Base-by-base conservation (phyloP, 2,797 vertebrate genomes). In the Falco berigora region DNA sequence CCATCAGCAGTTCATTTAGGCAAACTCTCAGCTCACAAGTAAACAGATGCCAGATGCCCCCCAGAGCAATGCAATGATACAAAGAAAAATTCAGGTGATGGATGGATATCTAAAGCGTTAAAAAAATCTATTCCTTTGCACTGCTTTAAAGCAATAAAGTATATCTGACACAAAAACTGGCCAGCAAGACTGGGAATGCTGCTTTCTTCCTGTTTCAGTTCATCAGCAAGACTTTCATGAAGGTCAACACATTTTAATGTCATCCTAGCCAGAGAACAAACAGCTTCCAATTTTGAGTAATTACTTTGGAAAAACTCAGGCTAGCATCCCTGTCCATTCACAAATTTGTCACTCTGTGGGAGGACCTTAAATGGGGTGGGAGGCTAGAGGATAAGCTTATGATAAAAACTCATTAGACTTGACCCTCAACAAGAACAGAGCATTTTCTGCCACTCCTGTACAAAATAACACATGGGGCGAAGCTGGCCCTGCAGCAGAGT, bases 1-100 rank as follows among this genome's bases (percentile, higher is more conserved):
- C 76, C 75, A 67, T 97, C 94, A 97, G 96, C 94, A 96, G n/a
- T 96, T 97, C 81, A 24, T 36, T 85, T 73, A 52, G 86, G 53
- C 79, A 66, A 80, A 71, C 61, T 67, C 76, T 85, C 58, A 73
- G 76, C 12, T 5, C 55, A 20, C 3, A 15, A 85, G 68, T 42
- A 81, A 97, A 86, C 81, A 81, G 74, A 69, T 88, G 87, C 72
- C 89, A 83, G 88, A 55, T 86, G 77, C 67, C 80, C 67, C 61
- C 34, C 62, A 14, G 63, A 81, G 75, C 36, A 68, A 71, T n/a
- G 17, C 58, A 79, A 61, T 20, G 64, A 72, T 42, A 80, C 28
- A 16, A 89, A 66, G 71, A 92, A 86, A 90, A 72, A 73, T 6
- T 59, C 38, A 59, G 46, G 79, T 91, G 79, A 91, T 79, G 24